These are phyloP conservation scores for Creontiades dilutus DNA, from an alignment of 2,888 invertebrate species.

Conservation along the genomic window DNA sequence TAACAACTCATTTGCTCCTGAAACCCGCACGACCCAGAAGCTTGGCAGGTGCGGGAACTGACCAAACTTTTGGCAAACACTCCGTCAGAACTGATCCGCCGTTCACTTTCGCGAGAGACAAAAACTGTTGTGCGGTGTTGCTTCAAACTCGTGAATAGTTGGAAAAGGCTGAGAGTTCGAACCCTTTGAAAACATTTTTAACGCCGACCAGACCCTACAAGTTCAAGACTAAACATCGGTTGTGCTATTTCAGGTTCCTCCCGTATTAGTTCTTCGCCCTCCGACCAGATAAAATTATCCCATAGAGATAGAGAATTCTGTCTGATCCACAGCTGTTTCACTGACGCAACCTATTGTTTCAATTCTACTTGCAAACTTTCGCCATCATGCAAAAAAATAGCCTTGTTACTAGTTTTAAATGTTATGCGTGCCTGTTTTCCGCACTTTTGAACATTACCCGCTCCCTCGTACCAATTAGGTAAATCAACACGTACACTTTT, in stretches of 20 bases:
- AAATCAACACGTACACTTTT: no score
- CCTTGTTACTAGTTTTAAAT: no score
- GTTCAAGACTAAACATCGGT: conserved; percentile 42
- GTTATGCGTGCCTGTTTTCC: no score
- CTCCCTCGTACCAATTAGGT: no score
- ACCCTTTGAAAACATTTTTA: conserved; percentile 9
- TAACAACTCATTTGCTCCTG: neutral
- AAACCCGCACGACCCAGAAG: conserved; percentile 40
- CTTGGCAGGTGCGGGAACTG: conserved; percentile 38
- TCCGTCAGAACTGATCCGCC: neutral
- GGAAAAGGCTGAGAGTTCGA: neutral
- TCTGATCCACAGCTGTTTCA: neutral
- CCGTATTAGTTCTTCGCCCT: conserved; percentile 33
- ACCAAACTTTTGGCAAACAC: conserved; percentile 34
- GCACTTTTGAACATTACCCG: no score
- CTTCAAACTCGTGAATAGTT: neutral
- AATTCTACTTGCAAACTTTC: neutral
- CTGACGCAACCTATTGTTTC: conserved; percentile 1
- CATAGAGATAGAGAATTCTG: neutral
- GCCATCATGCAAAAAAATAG: no score
- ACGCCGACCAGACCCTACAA: conserved; percentile 26
- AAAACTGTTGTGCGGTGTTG: neutral
- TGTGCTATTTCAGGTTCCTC: conserved; percentile 31
- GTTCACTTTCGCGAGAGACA: conserved; percentile 2
- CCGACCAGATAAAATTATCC: conserved; percentile 12